Evolutionary conservation across 2,113 vertebrate genomes (phyloP).

Genomic region (Zonotrichia leucophrys): DNA sequence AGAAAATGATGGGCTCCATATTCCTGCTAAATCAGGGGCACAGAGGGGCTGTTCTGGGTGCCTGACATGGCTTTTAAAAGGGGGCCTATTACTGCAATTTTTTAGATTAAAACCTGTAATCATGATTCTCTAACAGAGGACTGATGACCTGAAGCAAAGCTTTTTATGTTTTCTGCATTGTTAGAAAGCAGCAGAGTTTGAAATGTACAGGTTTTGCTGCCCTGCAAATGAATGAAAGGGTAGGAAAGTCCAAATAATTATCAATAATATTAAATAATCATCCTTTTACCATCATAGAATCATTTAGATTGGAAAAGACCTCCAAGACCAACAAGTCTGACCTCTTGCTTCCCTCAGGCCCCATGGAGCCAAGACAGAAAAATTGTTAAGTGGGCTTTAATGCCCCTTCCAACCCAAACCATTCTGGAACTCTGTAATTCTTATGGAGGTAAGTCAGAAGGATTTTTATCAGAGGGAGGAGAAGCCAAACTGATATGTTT

Average conservation of each 20-base stretch:
- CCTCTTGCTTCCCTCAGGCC: background rate
- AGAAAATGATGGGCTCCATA: background rate
- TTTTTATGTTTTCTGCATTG: background rate
- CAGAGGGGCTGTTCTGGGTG: background rate
- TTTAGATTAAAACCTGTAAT: background rate
- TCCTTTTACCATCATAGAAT: background rate
- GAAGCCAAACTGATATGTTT: background rate
- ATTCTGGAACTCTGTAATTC: background rate
- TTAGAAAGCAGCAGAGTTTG: background rate
- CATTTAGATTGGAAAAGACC: background rate
- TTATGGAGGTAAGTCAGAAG: background rate
- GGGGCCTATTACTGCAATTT: background rate
- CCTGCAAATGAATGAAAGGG: background rate
- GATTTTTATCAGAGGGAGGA: background rate
- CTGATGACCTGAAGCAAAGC: background rate
- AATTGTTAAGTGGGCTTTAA: background rate
- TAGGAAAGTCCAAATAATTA: background rate
- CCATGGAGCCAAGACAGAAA: background rate
- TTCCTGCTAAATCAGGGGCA: background rate
- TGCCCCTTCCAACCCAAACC: background rate
- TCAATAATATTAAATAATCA: background rate
- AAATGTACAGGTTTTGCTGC: background rate
- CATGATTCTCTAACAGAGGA: background rate
- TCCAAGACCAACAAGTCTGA: background rate
- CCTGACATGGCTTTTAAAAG: background rate